Base-by-base conservation (phyloP, 2,797 vertebrate genomes). In the Crocidura indochinensis region DNA sequence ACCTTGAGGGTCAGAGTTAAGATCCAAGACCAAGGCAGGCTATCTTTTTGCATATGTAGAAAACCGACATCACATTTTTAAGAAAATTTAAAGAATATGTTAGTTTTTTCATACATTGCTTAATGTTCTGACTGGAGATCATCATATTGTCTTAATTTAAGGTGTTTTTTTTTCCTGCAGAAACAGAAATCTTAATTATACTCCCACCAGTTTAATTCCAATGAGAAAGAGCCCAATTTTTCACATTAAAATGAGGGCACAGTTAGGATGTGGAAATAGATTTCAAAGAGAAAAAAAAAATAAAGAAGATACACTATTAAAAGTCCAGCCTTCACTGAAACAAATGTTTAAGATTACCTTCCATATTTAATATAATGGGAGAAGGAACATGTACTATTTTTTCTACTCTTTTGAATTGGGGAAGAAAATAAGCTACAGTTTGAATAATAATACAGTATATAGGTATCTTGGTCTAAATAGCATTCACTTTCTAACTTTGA, bases 221-320 rank as follows among this genome's bases (percentile, higher is more conserved):
- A 65, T 8, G 38, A 94, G 8, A 8, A 90, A 84, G 53, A 26
- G 7, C 46, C 91, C 31, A 94, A 85, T 88, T 92, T 3, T 71
- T 91, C 14, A 49, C 81, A 65, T 73, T 56, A 47, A 77, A 87
- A 92, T 85, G 67, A 80, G 29, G 24, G 0, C 46, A 65, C 3
- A 17, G 10, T 12, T 89, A 60, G 11, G 82, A 83, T 82, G 29
- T 8, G 2, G 17, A 85, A 73, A 14, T 83, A 20, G 17, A 64
- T 68, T 19, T 68, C 69, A 67, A 26, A 60, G 12, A 74, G 26
- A 9, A 44, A 87, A 60, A 87, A 60, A 72, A 72, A 44, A 17
- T 49, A 56, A 73, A 83, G 53, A 79, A 38, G 8, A 1, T 12
- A 3, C n/a, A 14, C 31, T 83, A 7, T 80, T 64, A 88, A 93